Evolutionary conservation across 2,888 invertebrate species (phyloP).

Genomic region (Protodeltote pygarga): DNA sequence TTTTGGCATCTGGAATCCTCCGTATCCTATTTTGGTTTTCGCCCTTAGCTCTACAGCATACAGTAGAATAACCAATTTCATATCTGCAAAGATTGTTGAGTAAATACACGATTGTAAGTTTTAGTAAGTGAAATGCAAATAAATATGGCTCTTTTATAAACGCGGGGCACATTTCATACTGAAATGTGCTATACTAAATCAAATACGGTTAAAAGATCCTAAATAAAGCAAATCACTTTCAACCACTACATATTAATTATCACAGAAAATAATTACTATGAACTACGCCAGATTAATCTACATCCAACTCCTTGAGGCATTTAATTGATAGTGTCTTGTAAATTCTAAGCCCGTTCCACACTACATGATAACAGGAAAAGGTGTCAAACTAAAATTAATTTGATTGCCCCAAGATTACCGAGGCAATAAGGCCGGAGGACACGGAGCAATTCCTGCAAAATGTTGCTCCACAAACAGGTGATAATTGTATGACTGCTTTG

Average conservation of each 20-base stretch:
- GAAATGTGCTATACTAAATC: neutral
- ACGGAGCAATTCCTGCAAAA: slow-evolving; percentile 40
- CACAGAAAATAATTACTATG: slow-evolving; percentile 30
- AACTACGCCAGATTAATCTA: slow-evolving; percentile 20
- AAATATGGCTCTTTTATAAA: too few relatives aligned
- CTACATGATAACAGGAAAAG: slow-evolving; percentile 48
- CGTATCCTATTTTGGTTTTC: too few relatives aligned
- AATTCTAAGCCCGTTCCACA: slow-evolving; percentile 33
- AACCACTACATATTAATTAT: slow-evolving; percentile 7
- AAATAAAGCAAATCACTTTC: neutral
- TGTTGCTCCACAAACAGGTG: slow-evolving; percentile 41
- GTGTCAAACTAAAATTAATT: slow-evolving; percentile 56
- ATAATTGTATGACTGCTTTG: slow-evolving; percentile 49
- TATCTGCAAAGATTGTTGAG: too few relatives aligned
- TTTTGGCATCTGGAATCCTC: too few relatives aligned
- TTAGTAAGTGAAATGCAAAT: too few relatives aligned
- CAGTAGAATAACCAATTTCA: too few relatives aligned
- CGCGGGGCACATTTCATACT: too few relatives aligned
- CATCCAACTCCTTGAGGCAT: slow-evolving; percentile 24
- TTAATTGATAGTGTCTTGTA: slow-evolving; percentile 36
- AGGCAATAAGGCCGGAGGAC: slow-evolving; percentile 50
- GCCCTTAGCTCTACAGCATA: too few relatives aligned
- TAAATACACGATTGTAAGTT: too few relatives aligned
- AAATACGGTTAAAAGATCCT: neutral
- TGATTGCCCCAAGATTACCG: slow-evolving; percentile 51